Conservation (phyloP, 2,797 vertebrate species). For the Antennarius maculatus region DNA sequence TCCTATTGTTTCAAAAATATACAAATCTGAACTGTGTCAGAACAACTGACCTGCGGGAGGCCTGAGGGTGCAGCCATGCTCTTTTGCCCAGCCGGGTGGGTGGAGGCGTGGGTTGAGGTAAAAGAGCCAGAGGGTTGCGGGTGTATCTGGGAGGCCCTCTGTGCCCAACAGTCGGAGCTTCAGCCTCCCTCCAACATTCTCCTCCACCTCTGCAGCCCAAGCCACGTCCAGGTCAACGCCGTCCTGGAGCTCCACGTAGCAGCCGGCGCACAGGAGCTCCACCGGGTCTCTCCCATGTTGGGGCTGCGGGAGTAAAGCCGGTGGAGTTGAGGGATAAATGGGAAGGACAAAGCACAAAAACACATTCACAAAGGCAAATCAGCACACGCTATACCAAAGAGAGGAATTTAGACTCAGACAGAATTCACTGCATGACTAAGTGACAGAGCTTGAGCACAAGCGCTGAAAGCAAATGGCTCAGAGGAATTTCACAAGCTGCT, state of each 20-base stretch:
- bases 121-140: conserved; percentile 90
- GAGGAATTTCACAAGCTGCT: conserved; percentile 59
- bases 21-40: conserved; percentile 28
- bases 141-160: conserved; percentile 81
- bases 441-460: conserved; percentile 45
- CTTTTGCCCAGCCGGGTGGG: conserved; percentile 92
- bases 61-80: conserved; percentile 85
- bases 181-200: conserved; percentile 93
- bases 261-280: conserved; percentile 90
- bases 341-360: conserved; percentile 26
- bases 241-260: conserved; percentile 90
- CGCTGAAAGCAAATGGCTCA: conserved; percentile 42
- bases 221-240: conserved; percentile 78
- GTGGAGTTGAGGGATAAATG: conserved; percentile 8
- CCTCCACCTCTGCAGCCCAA: conserved; percentile 91
- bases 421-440: conserved; percentile 54
- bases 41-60: conserved; percentile 88
- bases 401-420: conserved; percentile 55
- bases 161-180: conserved; percentile 89
- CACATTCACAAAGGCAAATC: conserved; percentile 28
- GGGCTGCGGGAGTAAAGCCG: conserved; percentile 76
- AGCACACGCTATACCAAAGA: conserved; percentile 44
- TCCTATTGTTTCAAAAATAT: conserved; percentile 27
- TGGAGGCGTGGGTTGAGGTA: conserved; percentile 95
- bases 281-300: conserved; percentile 91